Percentiles rank a stretch among this genome's conserved stretches.
These are phyloP conservation scores for Beroe ovata DNA, from an alignment of 37 sponge, comb jelly and placozoan species.

Conservation along the genomic window DNA sequence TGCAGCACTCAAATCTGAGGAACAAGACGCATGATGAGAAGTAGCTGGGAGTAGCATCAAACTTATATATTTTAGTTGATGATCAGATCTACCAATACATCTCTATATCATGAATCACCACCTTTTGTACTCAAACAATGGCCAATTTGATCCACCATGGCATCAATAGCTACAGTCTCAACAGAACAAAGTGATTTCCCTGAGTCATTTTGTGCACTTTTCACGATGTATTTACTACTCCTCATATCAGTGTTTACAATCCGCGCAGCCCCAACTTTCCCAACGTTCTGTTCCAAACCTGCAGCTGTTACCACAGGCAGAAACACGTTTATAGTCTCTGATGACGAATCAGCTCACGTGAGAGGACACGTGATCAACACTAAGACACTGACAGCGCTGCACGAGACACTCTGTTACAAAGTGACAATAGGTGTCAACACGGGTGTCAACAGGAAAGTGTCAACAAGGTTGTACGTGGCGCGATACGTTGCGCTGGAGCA, in stretches of 20 bases:
- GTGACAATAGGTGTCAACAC: background rate
- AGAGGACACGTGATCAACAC: background rate
- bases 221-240: too few species aligned
- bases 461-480: background rate
- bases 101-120: background rate
- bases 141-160: background rate
- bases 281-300: background rate
- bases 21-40: background rate
- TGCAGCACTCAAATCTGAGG: constrained; percentile 25
- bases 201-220: too few species aligned
- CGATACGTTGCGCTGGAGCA: background rate
- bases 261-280: background rate
- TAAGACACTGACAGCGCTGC: background rate
- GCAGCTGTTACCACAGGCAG: background rate
- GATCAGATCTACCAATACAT: background rate
- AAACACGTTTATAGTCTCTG: background rate
- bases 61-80: too few species aligned
- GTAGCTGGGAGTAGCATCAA: background rate
- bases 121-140: background rate
- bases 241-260: background rate
- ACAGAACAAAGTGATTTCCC: background rate
- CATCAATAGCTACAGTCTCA: background rate
- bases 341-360: background rate
- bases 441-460: background rate
- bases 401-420: background rate